A percentile compares a stretch with the other conserved stretches of the same genome.
phyloP scores from a whole-genome alignment of 2,113 vertebrate species.

The Vimba vimba region DNA sequence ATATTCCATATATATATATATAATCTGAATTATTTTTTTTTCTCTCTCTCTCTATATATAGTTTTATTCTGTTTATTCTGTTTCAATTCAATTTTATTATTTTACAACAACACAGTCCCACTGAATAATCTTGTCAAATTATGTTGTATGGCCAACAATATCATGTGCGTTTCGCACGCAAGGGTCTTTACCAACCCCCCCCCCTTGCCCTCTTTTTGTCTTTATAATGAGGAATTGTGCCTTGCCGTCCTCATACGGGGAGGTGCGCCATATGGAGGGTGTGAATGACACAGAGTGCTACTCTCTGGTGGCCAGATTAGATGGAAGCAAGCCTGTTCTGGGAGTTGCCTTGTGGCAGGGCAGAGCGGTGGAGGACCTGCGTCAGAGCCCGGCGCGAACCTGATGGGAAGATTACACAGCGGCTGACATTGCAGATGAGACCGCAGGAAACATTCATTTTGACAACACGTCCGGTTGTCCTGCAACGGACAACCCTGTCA shows the following conservation, averaged over 20 bases:
- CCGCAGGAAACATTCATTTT: conserved; percentile 21
- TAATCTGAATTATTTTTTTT: no score
- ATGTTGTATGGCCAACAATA: conserved; percentile 16
- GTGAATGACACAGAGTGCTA: conserved; percentile 39
- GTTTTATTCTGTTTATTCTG: no score
- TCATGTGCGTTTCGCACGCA: not conserved
- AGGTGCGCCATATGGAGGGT: conserved; percentile 39
- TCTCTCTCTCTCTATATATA: not conserved
- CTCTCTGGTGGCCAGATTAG: conserved; percentile 49
- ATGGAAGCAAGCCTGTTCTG: conserved; percentile 45
- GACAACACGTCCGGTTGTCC: not conserved
- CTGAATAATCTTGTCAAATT: conserved; percentile 3
- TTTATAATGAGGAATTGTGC: conserved; percentile 29
- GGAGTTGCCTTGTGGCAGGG: conserved; percentile 38
- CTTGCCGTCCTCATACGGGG: conserved; percentile 8
- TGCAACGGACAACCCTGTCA: not conserved
- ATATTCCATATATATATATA: no score
- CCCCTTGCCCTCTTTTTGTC: conserved; percentile 28
- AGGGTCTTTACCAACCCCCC: not conserved
- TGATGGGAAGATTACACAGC: conserved; percentile 41
- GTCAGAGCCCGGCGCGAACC: conserved; percentile 13
- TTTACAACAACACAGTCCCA: not conserved
- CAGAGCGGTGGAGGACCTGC: conserved; percentile 38
- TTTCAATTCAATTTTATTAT: no score
- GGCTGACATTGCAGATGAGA: conserved; percentile 3